Base-by-base conservation (phyloP, 2,113 vertebrate genomes). In the Pionites leucogaster region DNA sequence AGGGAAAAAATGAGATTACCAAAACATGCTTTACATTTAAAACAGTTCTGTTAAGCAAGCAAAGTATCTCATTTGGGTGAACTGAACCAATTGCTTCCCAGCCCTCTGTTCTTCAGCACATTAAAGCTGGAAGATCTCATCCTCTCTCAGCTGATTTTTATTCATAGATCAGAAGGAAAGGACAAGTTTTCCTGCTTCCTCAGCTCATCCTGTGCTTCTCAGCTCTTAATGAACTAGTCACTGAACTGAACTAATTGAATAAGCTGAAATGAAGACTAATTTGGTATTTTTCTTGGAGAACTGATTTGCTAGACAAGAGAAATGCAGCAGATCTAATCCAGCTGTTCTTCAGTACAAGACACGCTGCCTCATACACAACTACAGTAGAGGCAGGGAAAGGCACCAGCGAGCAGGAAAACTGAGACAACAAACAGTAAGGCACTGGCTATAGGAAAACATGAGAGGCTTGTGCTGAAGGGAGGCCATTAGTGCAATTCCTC, bases 181-280 rank as follows among this genome's bases (percentile, higher is more conserved):
- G 74, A 82, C 55, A 92, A 74, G 27, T 52, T 91, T 86, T 95
- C 89, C 80, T 15, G 15, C 93, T 82, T 93, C 86, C 93, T 95
- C 94, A 95, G 94, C 94, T 91, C 53, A 64, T 77, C 42, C 42
- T 75, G 60, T 31, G 69, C 86, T 92, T 79, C 83, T 87, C 74
- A 85, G 1, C 87, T 94, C 84, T 95, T 95, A 96, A 95, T 89
- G 89, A 95, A 94, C 77, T 57, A 91, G 81, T 82, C 89, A 79
- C 77, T 89, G 91, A 95, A 93, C 76, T 93, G 90, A 92, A 87
- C 52, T 96, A 96, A 93, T 52, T 95, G 93, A 96, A 92, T 87
- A 91, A 94, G 81, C 86, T 92, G 27, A 93, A 96, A 95, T 76
- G 70, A 95, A 91, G 84, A 82, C 83, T 91, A 87, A 96, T 95